Evolutionary conservation across 2,888 invertebrate species (phyloP).

Genomic region (Plagodis dolabraria): DNA sequence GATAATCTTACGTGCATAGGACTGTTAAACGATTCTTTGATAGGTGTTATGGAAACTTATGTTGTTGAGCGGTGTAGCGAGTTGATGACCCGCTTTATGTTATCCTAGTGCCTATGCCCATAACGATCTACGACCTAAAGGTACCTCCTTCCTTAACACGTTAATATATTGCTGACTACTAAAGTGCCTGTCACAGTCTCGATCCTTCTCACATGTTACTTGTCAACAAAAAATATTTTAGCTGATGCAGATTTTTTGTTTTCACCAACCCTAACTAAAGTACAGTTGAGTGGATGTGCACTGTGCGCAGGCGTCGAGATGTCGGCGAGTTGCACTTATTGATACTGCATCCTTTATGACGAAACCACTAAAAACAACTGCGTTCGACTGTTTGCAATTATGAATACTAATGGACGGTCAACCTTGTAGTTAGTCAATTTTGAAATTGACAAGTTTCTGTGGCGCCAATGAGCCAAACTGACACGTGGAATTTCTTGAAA

Average conservation of each 20-base stretch:
- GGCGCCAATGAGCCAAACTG: constrained; percentile 6
- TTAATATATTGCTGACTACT: too few species aligned
- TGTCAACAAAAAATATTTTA: too few species aligned
- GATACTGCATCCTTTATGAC: constrained; percentile 31
- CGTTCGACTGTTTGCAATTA: constrained; percentile 7
- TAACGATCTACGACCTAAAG: too few species aligned
- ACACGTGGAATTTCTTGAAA: constrained; percentile 2
- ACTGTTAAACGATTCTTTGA: too few species aligned
- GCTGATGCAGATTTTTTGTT: background rate
- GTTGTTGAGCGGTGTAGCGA: too few species aligned
- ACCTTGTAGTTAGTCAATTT: constrained; percentile 17
- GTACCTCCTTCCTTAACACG: too few species aligned
- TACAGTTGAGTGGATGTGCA: constrained; percentile 31
- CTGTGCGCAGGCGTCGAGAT: constrained; percentile 36
- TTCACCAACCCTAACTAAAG: constrained; percentile 28
- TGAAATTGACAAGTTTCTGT: constrained; percentile 13
- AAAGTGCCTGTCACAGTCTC: background rate
- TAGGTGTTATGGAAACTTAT: too few species aligned
- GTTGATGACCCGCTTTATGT: too few species aligned
- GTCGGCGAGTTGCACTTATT: constrained; percentile 35
- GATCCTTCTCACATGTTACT: background rate
- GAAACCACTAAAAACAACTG: constrained; percentile 20
- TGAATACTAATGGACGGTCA: constrained; percentile 4
- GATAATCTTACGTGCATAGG: too few species aligned
- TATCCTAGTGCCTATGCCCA: too few species aligned